Conservation (phyloP, 2,797 vertebrate species). For the Pseudochirops cupreus region DNA sequence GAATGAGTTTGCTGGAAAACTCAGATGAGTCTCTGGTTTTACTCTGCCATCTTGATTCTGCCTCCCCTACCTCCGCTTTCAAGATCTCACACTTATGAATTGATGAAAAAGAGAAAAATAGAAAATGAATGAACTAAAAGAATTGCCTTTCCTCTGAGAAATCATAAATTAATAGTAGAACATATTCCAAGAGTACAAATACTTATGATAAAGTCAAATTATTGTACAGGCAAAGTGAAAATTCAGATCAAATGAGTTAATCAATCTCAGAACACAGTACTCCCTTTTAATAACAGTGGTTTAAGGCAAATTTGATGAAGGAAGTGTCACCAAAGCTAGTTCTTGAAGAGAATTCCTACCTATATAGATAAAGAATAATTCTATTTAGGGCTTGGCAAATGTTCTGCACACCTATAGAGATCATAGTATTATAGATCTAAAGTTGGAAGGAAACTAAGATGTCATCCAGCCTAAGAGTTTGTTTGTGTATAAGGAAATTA, state of each 20-base stretch:
- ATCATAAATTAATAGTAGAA: not conserved
- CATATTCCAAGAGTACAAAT: not conserved
- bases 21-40: too few relatives aligned
- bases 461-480: not conserved
- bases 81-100: not conserved
- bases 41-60: too few relatives aligned
- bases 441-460: not conserved
- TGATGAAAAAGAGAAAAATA: not conserved
- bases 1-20: too few relatives aligned
- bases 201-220: not conserved
- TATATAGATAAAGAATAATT: not conserved
- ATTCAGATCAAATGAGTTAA: not conserved
- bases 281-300: not conserved
- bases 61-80: not conserved
- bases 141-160: not conserved
- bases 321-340: not conserved
- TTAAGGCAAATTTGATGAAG: not conserved
- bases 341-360: not conserved
- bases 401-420: not conserved
- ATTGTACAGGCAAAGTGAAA: not conserved
- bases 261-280: too few relatives aligned
- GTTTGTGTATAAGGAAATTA: not conserved
- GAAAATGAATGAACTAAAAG: not conserved
- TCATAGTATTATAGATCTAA: not conserved
- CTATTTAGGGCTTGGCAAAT: not conserved